Percentiles rank a stretch among this genome's conserved stretches.
Evolutionary conservation across 2,797 vertebrate genomes (phyloP).

Genomic region (Nyctalus aviator): DNA sequence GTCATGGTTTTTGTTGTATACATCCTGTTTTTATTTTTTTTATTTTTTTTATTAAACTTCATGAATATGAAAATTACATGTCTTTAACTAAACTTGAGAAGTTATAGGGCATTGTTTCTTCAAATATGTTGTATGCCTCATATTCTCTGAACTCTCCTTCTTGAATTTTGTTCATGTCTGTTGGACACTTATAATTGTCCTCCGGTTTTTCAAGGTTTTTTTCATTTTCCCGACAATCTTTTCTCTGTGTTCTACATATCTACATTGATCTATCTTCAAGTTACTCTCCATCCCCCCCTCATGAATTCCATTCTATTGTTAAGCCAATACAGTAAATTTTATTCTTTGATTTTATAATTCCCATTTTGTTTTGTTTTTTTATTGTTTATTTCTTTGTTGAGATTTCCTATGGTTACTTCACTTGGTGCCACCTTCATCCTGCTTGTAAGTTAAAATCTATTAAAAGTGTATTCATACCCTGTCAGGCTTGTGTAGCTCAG

Average conservation of each 20-base stretch:
- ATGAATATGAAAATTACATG: background rate
- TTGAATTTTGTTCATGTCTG: background rate
- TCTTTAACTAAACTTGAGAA: background rate
- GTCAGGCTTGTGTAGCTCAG: too few relatives aligned
- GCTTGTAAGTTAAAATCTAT: too few relatives aligned
- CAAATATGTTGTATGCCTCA: background rate
- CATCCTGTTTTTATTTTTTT: too few relatives aligned
- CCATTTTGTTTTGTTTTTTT: background rate
- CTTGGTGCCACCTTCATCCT: too few relatives aligned
- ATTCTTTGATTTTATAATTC: background rate
- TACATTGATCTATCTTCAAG: background rate
- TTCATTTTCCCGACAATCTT: background rate
- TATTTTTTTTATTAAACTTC: background rate
- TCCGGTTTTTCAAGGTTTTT: background rate
- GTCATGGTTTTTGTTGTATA: background rate
- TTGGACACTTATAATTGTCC: background rate
- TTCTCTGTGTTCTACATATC: background rate
- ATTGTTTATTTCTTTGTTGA: background rate
- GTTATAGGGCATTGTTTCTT: background rate
- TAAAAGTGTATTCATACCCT: too few relatives aligned
- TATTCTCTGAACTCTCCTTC: background rate
- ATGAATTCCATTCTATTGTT: background rate
- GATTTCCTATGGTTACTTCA: too few relatives aligned
- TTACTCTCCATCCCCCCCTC: background rate
- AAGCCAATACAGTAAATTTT: background rate